Evolutionary conservation across 2,888 invertebrate species (phyloP).

Genomic region (Smittia aterrima): DNA sequence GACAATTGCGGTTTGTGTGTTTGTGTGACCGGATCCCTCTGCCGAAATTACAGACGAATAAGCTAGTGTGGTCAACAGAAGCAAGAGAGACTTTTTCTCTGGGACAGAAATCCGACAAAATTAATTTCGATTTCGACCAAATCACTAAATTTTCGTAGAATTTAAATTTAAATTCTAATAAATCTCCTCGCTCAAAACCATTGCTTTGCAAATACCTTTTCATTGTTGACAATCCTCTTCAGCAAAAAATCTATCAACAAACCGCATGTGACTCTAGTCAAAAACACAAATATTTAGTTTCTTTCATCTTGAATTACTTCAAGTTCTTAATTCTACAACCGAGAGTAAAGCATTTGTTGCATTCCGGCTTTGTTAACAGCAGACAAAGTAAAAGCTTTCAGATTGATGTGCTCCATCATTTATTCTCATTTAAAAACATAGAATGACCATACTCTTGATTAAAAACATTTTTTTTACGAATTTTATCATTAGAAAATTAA

Average conservation of each 20-base stretch:
- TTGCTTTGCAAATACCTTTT: neutral
- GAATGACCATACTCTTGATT: no score
- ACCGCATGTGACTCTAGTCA: constrained; percentile 16
- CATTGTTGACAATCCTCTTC: constrained; percentile 17
- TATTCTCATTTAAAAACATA: no score
- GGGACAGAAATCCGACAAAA: neutral
- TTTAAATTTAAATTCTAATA: neutral
- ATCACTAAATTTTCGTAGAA: neutral
- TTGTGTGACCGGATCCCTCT: constrained; percentile 33
- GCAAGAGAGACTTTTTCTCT: neutral
- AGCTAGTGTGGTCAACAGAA: constrained; percentile 14
- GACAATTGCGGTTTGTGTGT: constrained; percentile 38
- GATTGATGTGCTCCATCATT: no score
- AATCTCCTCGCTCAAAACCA: neutral
- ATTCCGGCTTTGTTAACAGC: no score
- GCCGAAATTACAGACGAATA: constrained; percentile 31
- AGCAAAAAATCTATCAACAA: constrained; percentile 24
- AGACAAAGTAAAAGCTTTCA: no score
- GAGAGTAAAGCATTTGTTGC: no score
- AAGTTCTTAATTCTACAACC: no score
- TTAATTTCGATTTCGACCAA: constrained; percentile 21
- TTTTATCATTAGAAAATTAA: constrained; percentile 13
- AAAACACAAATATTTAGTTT: constrained; percentile 5
- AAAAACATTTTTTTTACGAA: no score
- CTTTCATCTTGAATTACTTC: neutral